These are phyloP conservation scores for Himalopsyche japonica DNA, from an alignment of 2,888 invertebrate genomes.

Conservation along the genomic window DNA sequence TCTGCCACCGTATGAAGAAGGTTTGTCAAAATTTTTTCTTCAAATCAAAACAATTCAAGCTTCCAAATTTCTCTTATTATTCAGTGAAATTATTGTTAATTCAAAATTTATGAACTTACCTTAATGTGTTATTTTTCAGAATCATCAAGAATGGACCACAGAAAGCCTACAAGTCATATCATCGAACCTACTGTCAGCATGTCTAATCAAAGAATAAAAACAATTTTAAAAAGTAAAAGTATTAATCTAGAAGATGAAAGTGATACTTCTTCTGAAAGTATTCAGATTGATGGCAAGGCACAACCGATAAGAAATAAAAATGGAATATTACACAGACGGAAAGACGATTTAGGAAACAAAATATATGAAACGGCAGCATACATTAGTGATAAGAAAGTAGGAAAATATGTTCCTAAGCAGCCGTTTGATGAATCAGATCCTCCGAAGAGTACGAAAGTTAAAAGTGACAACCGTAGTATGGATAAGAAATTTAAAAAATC, in stretches of 20 bases:
- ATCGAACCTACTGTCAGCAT: not conserved
- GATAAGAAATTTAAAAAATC: not conserved
- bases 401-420: not conserved
- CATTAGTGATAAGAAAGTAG: not conserved
- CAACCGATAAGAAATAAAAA: not conserved
- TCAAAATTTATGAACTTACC: too few relatives aligned
- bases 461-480: not conserved
- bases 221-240: not conserved
- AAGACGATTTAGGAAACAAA: not conserved
- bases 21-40: not conserved
- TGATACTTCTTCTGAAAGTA: not conserved
- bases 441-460: not conserved
- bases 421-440: not conserved
- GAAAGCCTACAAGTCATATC: not conserved
- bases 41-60: too few relatives aligned
- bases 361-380: not conserved
- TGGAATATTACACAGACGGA: not conserved
- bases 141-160: not conserved
- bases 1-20: constrained; percentile 34
- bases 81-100: too few relatives aligned
- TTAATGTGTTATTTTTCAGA: not conserved
- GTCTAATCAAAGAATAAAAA: not conserved
- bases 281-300: not conserved
- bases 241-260: not conserved
- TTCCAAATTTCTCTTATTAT: too few relatives aligned